Conservation (phyloP, 2,113 vertebrate species). For the Zosterops hypoxanthus region DNA sequence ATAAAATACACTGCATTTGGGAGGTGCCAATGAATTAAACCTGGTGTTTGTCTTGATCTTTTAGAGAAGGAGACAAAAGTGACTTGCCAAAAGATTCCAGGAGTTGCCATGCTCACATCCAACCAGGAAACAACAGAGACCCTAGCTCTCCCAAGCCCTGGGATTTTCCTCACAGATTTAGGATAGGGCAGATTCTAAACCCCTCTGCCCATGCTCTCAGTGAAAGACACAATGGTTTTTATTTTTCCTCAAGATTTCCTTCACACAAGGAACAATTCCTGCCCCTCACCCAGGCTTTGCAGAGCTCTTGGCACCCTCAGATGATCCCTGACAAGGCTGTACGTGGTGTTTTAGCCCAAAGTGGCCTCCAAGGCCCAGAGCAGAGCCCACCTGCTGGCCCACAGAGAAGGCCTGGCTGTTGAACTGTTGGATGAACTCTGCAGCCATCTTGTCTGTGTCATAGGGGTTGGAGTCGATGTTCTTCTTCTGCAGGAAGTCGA, state of each 20-base stretch:
- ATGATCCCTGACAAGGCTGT: neutral
- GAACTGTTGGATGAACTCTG: constrained; percentile 91
- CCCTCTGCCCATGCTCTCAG: neutral
- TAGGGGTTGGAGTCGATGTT: constrained; percentile 90
- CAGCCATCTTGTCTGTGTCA: constrained; percentile 93
- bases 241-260: neutral
- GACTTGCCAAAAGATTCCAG: neutral
- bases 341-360: accelerated
- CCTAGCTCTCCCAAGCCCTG: neutral
- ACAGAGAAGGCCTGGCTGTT: constrained; percentile 89
- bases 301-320: neutral
- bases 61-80: neutral
- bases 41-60: neutral
- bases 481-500: constrained; percentile 98
- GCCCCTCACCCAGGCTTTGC: neutral
- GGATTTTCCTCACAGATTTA: neutral
- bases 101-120: neutral
- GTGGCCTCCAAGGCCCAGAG: neutral
- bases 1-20: neutral
- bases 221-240: neutral
- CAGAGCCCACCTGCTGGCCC: constrained; percentile 85
- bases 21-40: neutral
- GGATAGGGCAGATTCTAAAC: neutral
- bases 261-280: neutral
- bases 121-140: accelerated